Percentiles rank a stretch among this genome's conserved stretches.
phyloP scores from a whole-genome alignment of 2,797 vertebrate genomes.

The Enteromius afrohamiltoni region DNA sequence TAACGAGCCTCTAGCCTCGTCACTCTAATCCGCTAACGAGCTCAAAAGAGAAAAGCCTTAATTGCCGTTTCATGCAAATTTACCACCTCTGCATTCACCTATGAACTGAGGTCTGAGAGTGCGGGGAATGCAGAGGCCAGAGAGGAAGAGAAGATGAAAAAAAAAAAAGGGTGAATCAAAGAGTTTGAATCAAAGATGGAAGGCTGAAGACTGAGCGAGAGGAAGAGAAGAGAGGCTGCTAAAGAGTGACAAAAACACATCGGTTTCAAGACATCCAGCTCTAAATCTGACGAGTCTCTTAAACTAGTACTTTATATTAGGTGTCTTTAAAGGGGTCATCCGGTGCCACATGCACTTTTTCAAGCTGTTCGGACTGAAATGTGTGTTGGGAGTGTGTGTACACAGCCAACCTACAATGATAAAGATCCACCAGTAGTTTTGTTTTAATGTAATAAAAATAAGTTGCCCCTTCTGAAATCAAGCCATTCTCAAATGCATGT shows the following conservation, averaged over 20 bases:
- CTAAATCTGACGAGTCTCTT: background rate
- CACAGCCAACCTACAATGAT: no score
- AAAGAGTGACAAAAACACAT: background rate
- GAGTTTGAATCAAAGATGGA: constrained; percentile 20
- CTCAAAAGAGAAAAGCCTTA: constrained; percentile 69
- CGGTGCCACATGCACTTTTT: no score
- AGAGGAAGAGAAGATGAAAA: background rate
- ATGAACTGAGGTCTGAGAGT: constrained; percentile 55
- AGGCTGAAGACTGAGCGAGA: constrained; percentile 14
- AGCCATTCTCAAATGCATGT: no score
- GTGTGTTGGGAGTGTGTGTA: no score
- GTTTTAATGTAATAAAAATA: no score
- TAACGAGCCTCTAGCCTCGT: constrained; percentile 55
- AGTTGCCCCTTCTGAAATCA: no score
- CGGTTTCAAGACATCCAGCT: background rate
- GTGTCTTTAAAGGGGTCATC: background rate
- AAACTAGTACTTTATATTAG: constrained; percentile 3
- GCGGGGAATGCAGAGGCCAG: constrained; percentile 33
- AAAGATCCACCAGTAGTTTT: no score
- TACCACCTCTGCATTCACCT: constrained; percentile 59
- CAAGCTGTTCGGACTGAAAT: no score
- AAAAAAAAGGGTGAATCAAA: background rate
- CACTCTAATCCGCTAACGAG: constrained; percentile 67
- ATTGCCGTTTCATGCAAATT: constrained; percentile 77
- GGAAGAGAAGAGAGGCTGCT: background rate